Conservation (phyloP, 2,797 vertebrate genomes). For the Microtus agrestis region DNA sequence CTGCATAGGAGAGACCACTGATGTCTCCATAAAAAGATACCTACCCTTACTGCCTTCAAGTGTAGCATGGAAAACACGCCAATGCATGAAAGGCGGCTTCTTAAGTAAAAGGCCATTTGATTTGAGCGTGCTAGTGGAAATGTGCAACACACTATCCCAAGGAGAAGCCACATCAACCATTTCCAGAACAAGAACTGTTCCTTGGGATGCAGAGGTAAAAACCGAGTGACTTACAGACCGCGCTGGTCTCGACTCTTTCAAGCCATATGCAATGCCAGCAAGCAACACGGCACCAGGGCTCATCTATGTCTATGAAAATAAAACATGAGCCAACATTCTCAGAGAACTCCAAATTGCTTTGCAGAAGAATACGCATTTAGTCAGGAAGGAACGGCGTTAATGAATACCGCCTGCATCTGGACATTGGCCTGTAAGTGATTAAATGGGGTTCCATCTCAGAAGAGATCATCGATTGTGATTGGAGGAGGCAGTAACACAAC, state of each 20-base stretch:
- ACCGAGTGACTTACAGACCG: not conserved
- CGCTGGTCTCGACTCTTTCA: not conserved
- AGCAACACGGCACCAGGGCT: not conserved
- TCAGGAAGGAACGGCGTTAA: not conserved
- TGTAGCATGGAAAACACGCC: not conserved
- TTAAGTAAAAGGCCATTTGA: conserved; percentile 4
- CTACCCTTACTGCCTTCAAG: not conserved
- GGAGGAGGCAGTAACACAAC: not conserved
- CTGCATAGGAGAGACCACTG: not conserved
- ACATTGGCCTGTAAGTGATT: not conserved
- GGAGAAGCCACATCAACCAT: conserved; percentile 5
- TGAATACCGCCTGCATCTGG: not conserved
- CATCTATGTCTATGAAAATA: not conserved
- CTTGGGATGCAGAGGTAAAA: not conserved
- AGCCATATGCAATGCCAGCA: not conserved
- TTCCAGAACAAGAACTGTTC: not conserved
- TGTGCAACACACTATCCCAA: not conserved
- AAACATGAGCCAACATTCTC: conserved; percentile 27
- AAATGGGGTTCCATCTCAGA: not conserved
- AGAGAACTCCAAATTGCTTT: not conserved
- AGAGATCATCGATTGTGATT: not conserved
- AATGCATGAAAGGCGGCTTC: not conserved
- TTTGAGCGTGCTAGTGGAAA: not conserved
- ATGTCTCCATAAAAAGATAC: not conserved
- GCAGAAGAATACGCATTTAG: not conserved